phyloP scores from a whole-genome alignment of 53 echinoderm and acorn worm species.

The Hippasteria phrygiana region DNA sequence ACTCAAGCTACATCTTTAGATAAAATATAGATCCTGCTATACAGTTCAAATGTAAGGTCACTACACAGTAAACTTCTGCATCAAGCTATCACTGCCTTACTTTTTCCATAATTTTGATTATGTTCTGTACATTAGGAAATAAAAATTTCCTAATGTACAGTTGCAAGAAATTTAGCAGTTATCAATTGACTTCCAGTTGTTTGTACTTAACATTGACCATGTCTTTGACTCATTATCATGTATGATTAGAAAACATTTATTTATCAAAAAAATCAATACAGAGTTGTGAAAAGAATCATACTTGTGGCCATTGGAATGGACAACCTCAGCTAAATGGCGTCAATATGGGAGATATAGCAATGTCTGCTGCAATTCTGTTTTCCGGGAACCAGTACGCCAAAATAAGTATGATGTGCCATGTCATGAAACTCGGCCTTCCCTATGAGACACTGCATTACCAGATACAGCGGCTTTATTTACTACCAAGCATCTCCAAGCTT shows the following conservation, averaged over 20 bases:
- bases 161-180: no score
- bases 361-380: neutral
- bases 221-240: neutral
- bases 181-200: no score
- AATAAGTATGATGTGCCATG: constrained; percentile 14
- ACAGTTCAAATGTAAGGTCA: no score
- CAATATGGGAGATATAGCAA: constrained; percentile 15
- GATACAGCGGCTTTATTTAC: constrained; percentile 2
- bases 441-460: neutral
- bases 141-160: no score
- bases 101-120: no score
- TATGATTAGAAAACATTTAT: neutral
- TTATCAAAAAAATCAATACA: constrained; percentile 6
- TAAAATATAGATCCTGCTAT: no score
- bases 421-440: constrained; percentile 22
- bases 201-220: no score
- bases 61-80: no score
- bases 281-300: constrained; percentile 5
- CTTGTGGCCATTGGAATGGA: constrained; percentile 10
- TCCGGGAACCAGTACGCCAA: neutral
- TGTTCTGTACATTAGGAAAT: no score
- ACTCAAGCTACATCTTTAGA: no score
- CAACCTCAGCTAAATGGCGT: constrained; percentile 4
- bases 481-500: constrained; percentile 16
- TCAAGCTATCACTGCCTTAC: no score